Percentiles rank a stretch among this genome's conserved stretches.
Conservation (phyloP, 2,888 invertebrate genomes). For the Hirtodrosophila trivittata region DNA sequence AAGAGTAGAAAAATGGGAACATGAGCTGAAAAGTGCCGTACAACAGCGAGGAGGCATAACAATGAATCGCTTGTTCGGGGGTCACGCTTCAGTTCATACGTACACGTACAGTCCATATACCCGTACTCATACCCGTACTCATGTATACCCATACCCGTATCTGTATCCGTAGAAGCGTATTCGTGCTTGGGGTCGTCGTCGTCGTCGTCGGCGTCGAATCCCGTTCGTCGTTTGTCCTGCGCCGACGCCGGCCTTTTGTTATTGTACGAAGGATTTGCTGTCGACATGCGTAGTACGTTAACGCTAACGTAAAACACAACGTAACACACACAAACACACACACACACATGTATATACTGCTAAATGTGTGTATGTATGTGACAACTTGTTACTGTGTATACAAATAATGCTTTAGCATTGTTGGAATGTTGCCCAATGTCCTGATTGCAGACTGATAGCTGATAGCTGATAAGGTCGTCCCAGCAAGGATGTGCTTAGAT, state of each 20-base stretch:
- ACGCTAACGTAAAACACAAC: slow-evolving; percentile 37
- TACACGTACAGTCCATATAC: not conserved
- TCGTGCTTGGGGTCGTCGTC: no score
- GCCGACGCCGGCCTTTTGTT: slow-evolving; percentile 48
- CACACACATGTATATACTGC: not conserved
- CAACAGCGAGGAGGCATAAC: not conserved
- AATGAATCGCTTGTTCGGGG: not conserved
- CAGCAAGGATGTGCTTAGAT: slow-evolving; percentile 3
- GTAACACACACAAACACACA: slow-evolving; percentile 2
- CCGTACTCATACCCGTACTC: not conserved
- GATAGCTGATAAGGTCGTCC: slow-evolving; percentile 13
- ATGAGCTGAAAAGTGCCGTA: slow-evolving; percentile 11
- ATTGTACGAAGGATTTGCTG: slow-evolving; percentile 24
- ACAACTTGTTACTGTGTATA: slow-evolving; percentile 30
- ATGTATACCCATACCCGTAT: not conserved
- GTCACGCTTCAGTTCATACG: not conserved
- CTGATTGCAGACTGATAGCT: slow-evolving; percentile 24
- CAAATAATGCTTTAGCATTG: slow-evolving; percentile 17
- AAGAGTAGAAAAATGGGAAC: slow-evolving; percentile 31
- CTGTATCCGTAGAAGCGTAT: not conserved
- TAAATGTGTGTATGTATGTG: slow-evolving; percentile 7
- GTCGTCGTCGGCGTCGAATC: not conserved
- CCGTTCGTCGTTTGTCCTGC: slow-evolving; percentile 38
- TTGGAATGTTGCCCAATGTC: slow-evolving; percentile 8
- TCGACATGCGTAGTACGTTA: slow-evolving; percentile 45